phyloP scores from a whole-genome alignment of 1,140 invertebrate species.

The Heliconius himera region DNA sequence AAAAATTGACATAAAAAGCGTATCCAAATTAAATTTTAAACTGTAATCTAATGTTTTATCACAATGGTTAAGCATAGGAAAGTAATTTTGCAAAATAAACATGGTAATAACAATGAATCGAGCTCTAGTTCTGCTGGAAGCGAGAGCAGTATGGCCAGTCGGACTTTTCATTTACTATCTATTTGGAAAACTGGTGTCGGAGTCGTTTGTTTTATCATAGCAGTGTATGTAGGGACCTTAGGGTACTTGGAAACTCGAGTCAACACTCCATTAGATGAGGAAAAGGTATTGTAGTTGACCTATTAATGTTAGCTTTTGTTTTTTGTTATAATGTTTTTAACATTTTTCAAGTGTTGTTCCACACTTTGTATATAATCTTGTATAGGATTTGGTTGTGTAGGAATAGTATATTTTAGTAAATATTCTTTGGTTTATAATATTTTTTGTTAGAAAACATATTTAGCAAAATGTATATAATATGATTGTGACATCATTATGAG shows the following conservation, averaged over 20 bases:
- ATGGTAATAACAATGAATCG: constrained; percentile 76
- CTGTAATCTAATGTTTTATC: constrained; percentile 24
- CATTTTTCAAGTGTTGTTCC: no score
- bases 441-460: neutral
- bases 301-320: neutral
- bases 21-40: neutral
- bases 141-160: constrained; percentile 51
- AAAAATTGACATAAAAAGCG: neutral
- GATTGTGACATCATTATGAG: no score
- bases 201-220: constrained; percentile 83
- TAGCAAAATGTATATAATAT: no score
- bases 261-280: constrained; percentile 90
- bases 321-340: neutral
- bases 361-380: no score
- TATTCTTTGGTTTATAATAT: neutral
- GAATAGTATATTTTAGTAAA: neutral
- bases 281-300: constrained; percentile 82
- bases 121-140: constrained; percentile 66
- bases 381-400: neutral
- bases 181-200: constrained; percentile 81
- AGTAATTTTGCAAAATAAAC: constrained; percentile 53
- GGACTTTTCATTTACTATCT: constrained; percentile 60
- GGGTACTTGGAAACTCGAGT: constrained; percentile 94
- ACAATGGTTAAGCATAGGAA: constrained; percentile 73
- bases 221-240: constrained; percentile 88